Conservation (phyloP, 2,797 vertebrate genomes). For the Ptychadena robeensis region DNA sequence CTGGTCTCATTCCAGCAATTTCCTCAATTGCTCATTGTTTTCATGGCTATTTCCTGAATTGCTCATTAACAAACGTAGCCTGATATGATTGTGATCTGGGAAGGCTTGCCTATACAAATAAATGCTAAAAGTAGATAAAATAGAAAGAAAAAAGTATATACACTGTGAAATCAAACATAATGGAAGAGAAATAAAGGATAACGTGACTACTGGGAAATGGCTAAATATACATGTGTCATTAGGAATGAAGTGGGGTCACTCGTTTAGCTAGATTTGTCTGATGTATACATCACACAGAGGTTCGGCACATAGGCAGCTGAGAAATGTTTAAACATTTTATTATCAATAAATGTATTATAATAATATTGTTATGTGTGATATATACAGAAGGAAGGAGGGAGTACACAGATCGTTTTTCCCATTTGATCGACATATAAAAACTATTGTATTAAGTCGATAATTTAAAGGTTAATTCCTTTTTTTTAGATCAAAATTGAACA, state of each 20-base stretch:
- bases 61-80: slow-evolving; percentile 57
- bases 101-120: slow-evolving; percentile 56
- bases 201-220: background rate
- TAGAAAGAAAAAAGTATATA: slow-evolving; percentile 4
- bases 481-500: too few relatives aligned
- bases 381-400: too few relatives aligned
- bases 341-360: too few relatives aligned
- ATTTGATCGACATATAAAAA: too few relatives aligned
- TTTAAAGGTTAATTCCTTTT: too few relatives aligned
- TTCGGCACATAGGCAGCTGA: background rate
- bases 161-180: slow-evolving; percentile 10
- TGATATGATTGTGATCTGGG: slow-evolving; percentile 57
- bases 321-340: too few relatives aligned
- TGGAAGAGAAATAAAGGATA: background rate
- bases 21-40: slow-evolving; percentile 61
- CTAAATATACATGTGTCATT: slow-evolving; percentile 6
- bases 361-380: too few relatives aligned
- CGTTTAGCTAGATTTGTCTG: slow-evolving; percentile 5
- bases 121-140: slow-evolving; percentile 32
- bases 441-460: too few relatives aligned
- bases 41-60: slow-evolving; percentile 61
- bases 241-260: slow-evolving; percentile 18
- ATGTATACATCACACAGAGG: background rate
- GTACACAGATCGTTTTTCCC: too few relatives aligned
- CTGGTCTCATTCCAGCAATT: slow-evolving; percentile 53